Evolutionary conservation across 2,888 invertebrate genomes (phyloP).

Genomic region (Eledone cirrhosa): DNA sequence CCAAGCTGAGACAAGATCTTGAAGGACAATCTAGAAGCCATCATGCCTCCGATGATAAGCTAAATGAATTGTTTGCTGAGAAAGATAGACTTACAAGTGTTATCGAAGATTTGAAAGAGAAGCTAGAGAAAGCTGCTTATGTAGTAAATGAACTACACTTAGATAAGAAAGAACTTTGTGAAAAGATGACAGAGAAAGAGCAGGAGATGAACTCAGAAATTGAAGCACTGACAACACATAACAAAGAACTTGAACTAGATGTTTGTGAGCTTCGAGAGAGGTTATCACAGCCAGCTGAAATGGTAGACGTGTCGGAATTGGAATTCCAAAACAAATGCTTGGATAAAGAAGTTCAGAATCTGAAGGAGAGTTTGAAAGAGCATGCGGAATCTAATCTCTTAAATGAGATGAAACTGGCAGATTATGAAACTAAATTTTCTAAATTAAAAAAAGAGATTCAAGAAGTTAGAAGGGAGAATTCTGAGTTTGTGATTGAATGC

Average conservation of each 20-base stretch:
- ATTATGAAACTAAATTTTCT: background rate
- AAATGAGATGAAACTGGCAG: background rate
- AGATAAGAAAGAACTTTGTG: constrained; percentile 57
- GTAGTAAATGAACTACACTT: constrained; percentile 60
- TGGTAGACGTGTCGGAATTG: background rate
- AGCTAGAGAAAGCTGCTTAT: constrained; percentile 50
- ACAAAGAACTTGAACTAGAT: background rate
- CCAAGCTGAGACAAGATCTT: constrained; percentile 1
- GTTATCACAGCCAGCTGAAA: too few relatives aligned
- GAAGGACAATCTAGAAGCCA: constrained; percentile 28
- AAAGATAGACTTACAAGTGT: constrained; percentile 35
- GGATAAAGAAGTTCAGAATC: background rate
- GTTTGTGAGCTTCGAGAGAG: too few relatives aligned
- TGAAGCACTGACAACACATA: background rate
- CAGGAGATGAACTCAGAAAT: constrained; percentile 35
- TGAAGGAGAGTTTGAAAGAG: background rate
- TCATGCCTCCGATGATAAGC: constrained; percentile 8
- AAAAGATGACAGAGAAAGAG: constrained; percentile 45
- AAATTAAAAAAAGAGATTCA: constrained; percentile 32
- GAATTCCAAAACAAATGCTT: background rate
- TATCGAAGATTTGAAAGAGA: constrained; percentile 48
- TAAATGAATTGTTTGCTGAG: constrained; percentile 31
- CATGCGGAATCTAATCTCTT: background rate
- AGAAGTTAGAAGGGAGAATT: constrained; percentile 40
- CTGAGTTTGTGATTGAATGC: constrained; percentile 35